A percentile compares a stretch with the other conserved stretches of the same genome.
These are phyloP conservation scores for Montipora sp. DNA, from an alignment of 64 coral and sea anemone species.

Conservation along the genomic window DNA sequence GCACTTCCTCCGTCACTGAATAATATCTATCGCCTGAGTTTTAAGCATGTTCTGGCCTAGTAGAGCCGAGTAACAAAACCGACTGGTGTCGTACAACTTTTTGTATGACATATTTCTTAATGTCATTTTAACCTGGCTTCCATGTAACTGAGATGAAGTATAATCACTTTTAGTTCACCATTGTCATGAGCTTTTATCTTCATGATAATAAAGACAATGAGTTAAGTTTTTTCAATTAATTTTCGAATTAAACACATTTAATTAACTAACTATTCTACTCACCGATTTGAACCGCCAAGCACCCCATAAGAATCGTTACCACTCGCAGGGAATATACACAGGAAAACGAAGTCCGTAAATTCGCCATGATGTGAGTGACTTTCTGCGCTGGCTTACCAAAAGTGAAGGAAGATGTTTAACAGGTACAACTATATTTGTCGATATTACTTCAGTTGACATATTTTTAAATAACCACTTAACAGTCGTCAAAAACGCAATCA, in stretches of 20 bases:
- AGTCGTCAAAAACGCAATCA: neutral
- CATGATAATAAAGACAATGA: neutral
- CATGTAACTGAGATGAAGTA: neutral
- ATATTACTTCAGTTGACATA: neutral
- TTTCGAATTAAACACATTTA: neutral
- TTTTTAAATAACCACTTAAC: neutral
- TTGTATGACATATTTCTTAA: neutral
- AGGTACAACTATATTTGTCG: neutral
- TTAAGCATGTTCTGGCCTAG: no score
- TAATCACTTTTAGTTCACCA: neutral
- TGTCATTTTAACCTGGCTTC: neutral
- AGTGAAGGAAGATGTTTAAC: neutral
- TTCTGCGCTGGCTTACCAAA: neutral
- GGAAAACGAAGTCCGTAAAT: neutral
- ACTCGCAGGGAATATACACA: neutral
- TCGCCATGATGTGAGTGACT: conserved; percentile 9
- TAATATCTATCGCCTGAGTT: no score
- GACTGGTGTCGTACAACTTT: neutral
- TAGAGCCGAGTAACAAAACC: no score
- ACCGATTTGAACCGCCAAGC: neutral
- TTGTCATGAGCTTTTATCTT: neutral
- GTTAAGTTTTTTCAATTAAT: neutral
- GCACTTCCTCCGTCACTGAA: no score
- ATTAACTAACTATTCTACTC: neutral
- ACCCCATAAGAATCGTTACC: neutral